Percentiles rank a stretch among this genome's conserved stretches.
These are phyloP conservation scores for Sanderia malayensis DNA, from an alignment of 30 jellyfish, hydroid and myxozoan species.

Conservation along the genomic window DNA sequence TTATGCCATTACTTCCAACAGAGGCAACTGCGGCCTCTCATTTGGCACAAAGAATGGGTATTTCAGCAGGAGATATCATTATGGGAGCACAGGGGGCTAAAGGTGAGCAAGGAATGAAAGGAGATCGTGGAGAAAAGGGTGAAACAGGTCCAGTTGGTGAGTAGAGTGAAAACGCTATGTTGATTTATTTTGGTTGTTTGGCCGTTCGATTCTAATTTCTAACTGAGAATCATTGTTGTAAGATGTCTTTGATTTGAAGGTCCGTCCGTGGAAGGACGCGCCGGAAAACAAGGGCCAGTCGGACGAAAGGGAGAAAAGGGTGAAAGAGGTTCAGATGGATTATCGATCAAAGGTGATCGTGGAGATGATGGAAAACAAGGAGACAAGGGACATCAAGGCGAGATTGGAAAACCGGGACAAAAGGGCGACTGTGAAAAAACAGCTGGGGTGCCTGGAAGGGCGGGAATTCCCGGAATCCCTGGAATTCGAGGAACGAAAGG, in stretches of 20 bases:
- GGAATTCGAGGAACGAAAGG: slow-evolving; percentile 75
- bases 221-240: background rate
- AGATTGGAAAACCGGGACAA: slow-evolving; percentile 65
- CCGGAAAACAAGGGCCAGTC: slow-evolving; percentile 56
- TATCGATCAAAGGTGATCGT: slow-evolving; percentile 45
- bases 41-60: background rate
- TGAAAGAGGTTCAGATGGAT: slow-evolving; percentile 34
- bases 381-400: slow-evolving; percentile 60
- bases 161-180: too few relatives aligned
- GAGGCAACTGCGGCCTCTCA: background rate
- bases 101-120: slow-evolving; percentile 36
- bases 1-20: slow-evolving; percentile 11
- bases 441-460: background rate
- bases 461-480: slow-evolving; percentile 57
- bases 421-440: slow-evolving; percentile 10
- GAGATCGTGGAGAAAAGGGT: slow-evolving; percentile 42
- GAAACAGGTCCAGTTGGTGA: background rate
- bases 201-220: background rate
- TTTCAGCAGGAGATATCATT: background rate
- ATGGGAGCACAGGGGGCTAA: slow-evolving; percentile 52
- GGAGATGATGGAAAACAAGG: slow-evolving; percentile 74
- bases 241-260: background rate
- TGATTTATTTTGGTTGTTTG: background rate
- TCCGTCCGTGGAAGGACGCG: background rate
- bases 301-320: slow-evolving; percentile 75